phyloP scores from a whole-genome alignment of 2,888 invertebrate species.

The Amiota minor region DNA sequence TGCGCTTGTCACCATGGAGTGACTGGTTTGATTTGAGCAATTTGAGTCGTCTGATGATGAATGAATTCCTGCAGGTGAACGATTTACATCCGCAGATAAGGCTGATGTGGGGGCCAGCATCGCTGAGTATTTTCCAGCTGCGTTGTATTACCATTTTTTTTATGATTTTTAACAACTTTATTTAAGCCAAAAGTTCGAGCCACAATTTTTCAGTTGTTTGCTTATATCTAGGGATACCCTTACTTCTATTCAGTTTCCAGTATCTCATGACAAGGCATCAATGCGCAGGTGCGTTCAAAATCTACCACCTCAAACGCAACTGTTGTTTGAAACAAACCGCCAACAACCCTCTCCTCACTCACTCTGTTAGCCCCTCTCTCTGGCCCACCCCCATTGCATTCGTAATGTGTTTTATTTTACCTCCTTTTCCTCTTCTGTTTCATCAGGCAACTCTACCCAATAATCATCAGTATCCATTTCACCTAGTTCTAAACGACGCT shows the following conservation, averaged over 20 bases:
- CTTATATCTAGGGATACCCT: too few relatives aligned
- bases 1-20: constrained; percentile 69
- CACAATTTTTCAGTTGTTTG: neutral
- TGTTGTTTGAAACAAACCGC: neutral
- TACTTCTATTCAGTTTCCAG: too few relatives aligned
- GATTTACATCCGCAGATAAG: constrained; percentile 53
- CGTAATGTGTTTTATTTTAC: neutral
- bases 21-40: constrained; percentile 72
- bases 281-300: constrained; percentile 35
- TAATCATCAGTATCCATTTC: constrained; percentile 22
- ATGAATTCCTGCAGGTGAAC: constrained; percentile 63
- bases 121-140: constrained; percentile 71
- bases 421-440: neutral
- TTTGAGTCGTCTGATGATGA: constrained; percentile 73
- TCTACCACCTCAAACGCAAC: constrained; percentile 5
- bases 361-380: neutral
- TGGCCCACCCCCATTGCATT: neutral
- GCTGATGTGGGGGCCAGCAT: constrained; percentile 58
- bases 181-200: too few relatives aligned
- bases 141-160: constrained; percentile 72
- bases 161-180: too few relatives aligned
- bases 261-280: neutral
- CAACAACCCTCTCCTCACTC: too few relatives aligned
- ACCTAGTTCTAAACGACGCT: constrained; percentile 57
- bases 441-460: neutral